phyloP scores from a whole-genome alignment of 2,113 vertebrate genomes.

The Heliornis fulica region DNA sequence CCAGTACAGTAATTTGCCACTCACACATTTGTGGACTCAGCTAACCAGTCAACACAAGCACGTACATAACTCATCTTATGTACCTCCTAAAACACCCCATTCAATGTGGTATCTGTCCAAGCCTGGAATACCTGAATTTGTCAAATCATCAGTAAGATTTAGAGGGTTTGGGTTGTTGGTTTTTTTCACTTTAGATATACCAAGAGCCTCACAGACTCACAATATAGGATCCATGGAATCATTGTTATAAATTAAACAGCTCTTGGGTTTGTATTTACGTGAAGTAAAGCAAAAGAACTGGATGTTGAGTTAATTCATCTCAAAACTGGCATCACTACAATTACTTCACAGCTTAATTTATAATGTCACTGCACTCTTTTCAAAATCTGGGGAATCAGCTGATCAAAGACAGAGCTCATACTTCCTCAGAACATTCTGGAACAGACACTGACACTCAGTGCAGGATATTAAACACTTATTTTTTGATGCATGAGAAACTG shows the following conservation, averaged over 20 bases:
- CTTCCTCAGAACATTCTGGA: not conserved
- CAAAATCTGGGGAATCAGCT: not conserved
- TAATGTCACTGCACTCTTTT: not conserved
- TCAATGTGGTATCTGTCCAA: not conserved
- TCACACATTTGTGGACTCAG: not conserved
- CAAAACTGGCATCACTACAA: not conserved
- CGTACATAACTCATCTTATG: accelerated
- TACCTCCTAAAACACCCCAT: not conserved
- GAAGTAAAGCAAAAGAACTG: not conserved
- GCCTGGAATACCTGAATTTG: not conserved
- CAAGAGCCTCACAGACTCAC: not conserved
- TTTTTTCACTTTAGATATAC: not conserved
- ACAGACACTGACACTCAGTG: not conserved
- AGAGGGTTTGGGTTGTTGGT: not conserved
- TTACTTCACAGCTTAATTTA: not conserved
- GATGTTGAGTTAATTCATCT: not conserved
- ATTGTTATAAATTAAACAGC: not conserved
- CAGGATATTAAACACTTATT: not conserved
- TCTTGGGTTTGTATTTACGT: not conserved
- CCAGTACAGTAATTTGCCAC: not conserved
- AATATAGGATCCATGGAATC: not conserved
- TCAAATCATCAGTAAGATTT: not conserved
- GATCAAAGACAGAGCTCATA: not conserved
- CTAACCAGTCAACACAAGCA: not conserved
- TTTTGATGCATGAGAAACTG: not conserved